phyloP scores from a whole-genome alignment of 2,797 vertebrate genomes.

The Tauraco hartlaubi region DNA sequence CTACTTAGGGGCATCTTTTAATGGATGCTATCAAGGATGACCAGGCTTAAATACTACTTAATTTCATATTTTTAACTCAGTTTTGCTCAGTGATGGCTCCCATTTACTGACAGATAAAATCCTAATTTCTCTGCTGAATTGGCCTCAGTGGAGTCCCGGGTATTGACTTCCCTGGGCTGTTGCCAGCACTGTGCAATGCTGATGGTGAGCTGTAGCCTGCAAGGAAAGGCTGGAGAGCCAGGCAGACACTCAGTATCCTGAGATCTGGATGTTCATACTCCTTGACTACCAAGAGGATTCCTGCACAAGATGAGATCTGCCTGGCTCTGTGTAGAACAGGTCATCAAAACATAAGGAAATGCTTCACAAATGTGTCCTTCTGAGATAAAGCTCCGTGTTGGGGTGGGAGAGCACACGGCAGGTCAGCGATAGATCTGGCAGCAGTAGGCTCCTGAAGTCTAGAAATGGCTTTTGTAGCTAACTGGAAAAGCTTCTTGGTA shows the following conservation, averaged over 20 bases:
- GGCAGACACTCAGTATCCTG: not conserved
- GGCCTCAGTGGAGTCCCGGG: not conserved
- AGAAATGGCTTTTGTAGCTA: not conserved
- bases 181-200: not conserved
- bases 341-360: not conserved
- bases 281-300: not conserved
- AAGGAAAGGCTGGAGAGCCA: not conserved
- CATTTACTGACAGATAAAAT: constrained; percentile 49
- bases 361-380: not conserved
- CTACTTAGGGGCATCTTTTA: constrained; percentile 41
- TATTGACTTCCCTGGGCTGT: not conserved
- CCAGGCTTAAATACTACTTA: constrained; percentile 44
- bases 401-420: not conserved
- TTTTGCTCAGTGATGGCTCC: constrained; percentile 19
- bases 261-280: accelerated
- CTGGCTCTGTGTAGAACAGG: not conserved
- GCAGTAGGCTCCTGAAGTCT: not conserved
- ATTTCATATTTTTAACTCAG: constrained; percentile 59
- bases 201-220: not conserved
- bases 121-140: not conserved
- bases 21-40: constrained; percentile 23
- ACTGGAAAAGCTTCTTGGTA: not conserved
- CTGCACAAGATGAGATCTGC: not conserved
- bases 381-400: not conserved
- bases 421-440: not conserved